Evolutionary conservation across 2,888 invertebrate genomes (phyloP).

Genomic region (Strigamia maritima): DNA sequence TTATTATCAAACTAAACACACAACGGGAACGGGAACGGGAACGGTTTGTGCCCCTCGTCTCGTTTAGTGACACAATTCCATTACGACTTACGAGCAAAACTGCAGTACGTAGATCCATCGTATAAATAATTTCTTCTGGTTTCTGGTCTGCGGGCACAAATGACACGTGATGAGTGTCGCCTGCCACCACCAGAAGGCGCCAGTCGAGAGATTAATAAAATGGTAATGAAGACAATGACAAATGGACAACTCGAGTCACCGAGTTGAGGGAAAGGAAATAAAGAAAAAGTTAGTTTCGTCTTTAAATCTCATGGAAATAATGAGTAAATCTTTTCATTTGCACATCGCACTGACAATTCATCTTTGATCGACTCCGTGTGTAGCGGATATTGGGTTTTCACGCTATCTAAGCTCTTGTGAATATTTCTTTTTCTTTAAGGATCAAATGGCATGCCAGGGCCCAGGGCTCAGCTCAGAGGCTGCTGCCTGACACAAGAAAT

Average conservation of each 20-base stretch:
- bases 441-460: not conserved
- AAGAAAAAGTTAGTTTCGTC: too few species aligned
- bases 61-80: not conserved
- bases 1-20: not conserved
- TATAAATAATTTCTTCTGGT: not conserved
- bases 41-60: not conserved
- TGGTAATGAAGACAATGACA: constrained; percentile 4
- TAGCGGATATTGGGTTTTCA: not conserved
- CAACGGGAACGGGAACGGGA: too few species aligned
- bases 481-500: too few species aligned
- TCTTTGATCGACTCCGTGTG: not conserved
- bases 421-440: not conserved
- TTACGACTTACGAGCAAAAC: not conserved
- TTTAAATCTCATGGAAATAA: not conserved
- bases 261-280: not conserved
- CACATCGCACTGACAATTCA: not conserved
- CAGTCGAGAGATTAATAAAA: not conserved
- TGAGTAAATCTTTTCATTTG: not conserved
- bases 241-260: not conserved
- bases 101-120: too few species aligned
- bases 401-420: not conserved
- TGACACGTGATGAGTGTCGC: not conserved
- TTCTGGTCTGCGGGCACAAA: not conserved
- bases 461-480: too few species aligned
- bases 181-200: not conserved